These are phyloP conservation scores for Lepetodrilus schrolli DNA, from an alignment of 2,888 invertebrate species.

Conservation along the genomic window DNA sequence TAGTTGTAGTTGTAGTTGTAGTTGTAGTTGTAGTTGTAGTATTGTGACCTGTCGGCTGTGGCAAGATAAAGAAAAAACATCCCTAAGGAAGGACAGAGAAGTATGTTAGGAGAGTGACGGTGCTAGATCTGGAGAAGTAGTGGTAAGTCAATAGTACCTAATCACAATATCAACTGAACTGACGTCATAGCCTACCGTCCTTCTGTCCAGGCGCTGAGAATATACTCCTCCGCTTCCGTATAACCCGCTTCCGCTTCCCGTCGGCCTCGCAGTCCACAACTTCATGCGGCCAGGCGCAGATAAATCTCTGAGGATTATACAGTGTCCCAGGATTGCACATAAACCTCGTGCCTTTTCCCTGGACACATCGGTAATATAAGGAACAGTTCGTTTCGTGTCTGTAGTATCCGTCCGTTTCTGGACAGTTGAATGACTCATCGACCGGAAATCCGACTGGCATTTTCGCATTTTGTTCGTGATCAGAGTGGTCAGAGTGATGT, in stretches of 20 bases:
- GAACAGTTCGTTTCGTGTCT: slow-evolving; percentile 15
- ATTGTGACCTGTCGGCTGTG: too few species aligned
- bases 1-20: too few species aligned
- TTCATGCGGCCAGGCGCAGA: slow-evolving; percentile 24
- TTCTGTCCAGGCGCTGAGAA: neutral
- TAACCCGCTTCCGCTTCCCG: neutral
- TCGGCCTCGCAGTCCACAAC: slow-evolving; percentile 13
- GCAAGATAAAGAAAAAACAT: too few species aligned
- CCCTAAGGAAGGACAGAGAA: too few species aligned
- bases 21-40: too few species aligned
- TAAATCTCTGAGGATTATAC: neutral
- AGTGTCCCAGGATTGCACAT: slow-evolving; percentile 10
- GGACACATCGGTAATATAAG: slow-evolving; percentile 16
- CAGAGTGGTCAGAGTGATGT: too few species aligned
- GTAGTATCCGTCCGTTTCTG: neutral
- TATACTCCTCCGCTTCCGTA: neutral
- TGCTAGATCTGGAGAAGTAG: too few species aligned
- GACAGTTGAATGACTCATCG: neutral
- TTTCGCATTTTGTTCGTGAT: too few species aligned
- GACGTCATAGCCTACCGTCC: neutral
- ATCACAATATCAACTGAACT: too few species aligned
- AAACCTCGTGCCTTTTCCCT: neutral
- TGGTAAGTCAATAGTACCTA: too few species aligned
- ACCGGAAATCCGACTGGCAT: too few species aligned
- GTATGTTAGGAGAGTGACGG: too few species aligned